Conservation (phyloP, 2,113 vertebrate genomes). For the Prinia subflava region DNA sequence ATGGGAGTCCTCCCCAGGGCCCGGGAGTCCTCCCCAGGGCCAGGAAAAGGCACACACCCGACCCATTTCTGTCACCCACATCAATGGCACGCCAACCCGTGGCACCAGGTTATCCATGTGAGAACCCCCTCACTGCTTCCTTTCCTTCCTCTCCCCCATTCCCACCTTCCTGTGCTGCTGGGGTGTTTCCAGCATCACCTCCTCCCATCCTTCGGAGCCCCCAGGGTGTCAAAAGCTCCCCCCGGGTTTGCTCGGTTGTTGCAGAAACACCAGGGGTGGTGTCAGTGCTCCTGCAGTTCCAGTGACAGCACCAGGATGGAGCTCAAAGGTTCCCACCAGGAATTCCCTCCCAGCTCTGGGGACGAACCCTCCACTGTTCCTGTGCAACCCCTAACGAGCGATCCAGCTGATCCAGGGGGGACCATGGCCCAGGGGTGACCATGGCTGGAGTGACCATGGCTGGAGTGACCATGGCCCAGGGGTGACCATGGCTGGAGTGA, state of each 20-base stretch:
- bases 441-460: background rate
- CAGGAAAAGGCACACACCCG: background rate
- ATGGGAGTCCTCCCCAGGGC: too few relatives aligned
- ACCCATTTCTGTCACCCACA: background rate
- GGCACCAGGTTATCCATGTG: background rate
- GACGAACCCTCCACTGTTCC: accelerated
- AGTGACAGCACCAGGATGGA: accelerated
- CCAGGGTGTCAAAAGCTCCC: background rate
- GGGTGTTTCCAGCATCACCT: accelerated
- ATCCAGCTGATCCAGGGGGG: background rate
- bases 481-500: background rate
- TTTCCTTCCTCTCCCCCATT: background rate
- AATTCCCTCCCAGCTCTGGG: background rate
- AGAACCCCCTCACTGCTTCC: background rate
- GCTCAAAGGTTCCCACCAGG: background rate
- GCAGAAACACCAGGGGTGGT: background rate
- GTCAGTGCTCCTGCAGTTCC: background rate
- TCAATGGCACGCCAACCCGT: background rate
- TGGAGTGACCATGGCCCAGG: too few relatives aligned
- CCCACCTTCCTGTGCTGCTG: background rate
- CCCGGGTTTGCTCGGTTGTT: background rate
- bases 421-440: background rate
- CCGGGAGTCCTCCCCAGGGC: background rate
- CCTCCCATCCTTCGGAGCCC: accelerated
- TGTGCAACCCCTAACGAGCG: accelerated